phyloP scores from a whole-genome alignment of 2,797 vertebrate genomes.

The Anguilla pacifica region DNA sequence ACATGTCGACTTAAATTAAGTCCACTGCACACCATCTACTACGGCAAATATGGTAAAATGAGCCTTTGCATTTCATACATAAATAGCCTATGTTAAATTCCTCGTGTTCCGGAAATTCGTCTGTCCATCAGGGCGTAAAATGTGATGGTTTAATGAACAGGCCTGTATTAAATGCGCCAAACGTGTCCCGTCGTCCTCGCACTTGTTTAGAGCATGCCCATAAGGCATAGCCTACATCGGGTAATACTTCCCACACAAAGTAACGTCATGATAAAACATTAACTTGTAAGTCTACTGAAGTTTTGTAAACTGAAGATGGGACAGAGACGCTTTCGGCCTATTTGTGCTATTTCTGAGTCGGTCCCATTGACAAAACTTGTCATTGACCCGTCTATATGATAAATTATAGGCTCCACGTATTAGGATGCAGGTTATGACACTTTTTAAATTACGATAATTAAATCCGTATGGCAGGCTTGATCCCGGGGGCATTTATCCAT shows the following conservation, averaged over 20 bases:
- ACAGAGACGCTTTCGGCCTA: not conserved
- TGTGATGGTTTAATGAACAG: not conserved
- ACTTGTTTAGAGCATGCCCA: not conserved
- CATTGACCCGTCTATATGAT: not conserved
- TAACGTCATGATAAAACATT: not conserved
- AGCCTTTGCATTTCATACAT: not conserved
- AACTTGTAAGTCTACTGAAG: not conserved
- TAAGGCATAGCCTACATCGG: not conserved
- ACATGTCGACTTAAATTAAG: not conserved
- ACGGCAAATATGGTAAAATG: not conserved
- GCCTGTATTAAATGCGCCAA: not conserved
- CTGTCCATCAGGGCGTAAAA: not conserved
- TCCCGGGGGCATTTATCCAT: not conserved
- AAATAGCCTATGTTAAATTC: not conserved
- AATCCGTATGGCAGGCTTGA: not conserved
- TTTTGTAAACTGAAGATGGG: not conserved
- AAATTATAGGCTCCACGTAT: not conserved
- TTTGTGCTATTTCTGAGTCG: not conserved
- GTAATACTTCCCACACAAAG: not conserved
- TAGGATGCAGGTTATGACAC: not conserved
- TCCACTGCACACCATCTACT: not conserved
- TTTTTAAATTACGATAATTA: not conserved
- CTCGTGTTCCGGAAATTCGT: not conserved
- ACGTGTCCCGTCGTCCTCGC: not conserved
- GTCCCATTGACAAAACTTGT: not conserved